Conservation (phyloP, 53 echinoderm and acorn worm species). For the Stichopus horrens region DNA sequence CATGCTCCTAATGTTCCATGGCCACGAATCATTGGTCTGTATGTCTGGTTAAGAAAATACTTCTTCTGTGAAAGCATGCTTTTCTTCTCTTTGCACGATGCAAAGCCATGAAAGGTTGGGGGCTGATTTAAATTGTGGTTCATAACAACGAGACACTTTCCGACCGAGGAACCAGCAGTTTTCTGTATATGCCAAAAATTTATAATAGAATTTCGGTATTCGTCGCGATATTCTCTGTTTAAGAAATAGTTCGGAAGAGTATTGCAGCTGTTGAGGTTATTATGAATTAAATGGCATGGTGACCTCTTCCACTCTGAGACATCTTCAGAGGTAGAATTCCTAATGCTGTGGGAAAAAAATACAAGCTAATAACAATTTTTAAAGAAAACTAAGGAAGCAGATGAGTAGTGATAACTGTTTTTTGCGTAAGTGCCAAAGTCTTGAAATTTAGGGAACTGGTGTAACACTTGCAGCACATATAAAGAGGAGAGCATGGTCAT, state of each 20-base stretch:
- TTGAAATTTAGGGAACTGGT: no score
- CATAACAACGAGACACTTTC: not conserved
- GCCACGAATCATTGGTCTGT: not conserved
- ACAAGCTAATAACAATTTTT: no score
- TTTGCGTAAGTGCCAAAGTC: no score
- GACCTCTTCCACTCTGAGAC: not conserved
- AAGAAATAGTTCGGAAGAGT: slow-evolving; percentile 21
- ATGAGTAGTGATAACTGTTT: no score
- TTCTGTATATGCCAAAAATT: slow-evolving; percentile 34
- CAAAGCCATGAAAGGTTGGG: not conserved
- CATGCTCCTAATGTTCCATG: slow-evolving; percentile 4
- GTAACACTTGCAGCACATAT: no score
- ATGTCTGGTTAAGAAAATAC: not conserved
- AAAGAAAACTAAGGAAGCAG: no score
- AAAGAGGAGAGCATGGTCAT: no score
- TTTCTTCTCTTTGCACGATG: not conserved
- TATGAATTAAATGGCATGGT: not conserved
- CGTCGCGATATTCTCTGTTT: not conserved
- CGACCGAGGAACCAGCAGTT: not conserved
- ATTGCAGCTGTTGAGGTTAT: slow-evolving; percentile 2
- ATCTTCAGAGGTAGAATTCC: no score
- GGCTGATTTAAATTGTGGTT: not conserved
- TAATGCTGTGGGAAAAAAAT: no score
- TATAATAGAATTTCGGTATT: slow-evolving; percentile 4
- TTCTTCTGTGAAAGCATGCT: not conserved